A percentile compares a stretch with the other conserved stretches of the same genome.
These are phyloP conservation scores for Aurelia aurita DNA, from an alignment of 30 jellyfish, hydroid and myxozoan genomes.

Conservation along the genomic window DNA sequence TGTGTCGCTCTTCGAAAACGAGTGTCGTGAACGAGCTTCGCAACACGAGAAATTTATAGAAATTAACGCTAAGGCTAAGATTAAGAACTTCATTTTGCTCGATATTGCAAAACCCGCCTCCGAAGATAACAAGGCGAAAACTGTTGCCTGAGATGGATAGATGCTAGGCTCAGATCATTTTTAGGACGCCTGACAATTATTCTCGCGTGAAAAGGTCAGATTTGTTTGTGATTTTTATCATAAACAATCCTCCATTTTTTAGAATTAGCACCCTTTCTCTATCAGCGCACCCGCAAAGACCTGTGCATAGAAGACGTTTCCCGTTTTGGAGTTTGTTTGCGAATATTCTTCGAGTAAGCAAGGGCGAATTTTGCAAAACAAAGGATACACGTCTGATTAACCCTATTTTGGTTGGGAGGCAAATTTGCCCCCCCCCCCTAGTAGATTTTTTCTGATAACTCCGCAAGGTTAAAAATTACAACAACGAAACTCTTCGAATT, in stretches of 20 bases:
- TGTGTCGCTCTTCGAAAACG: not conserved
- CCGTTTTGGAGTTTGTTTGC: too few species aligned
- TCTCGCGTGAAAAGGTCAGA: conserved; percentile 1
- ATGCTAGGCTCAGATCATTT: not conserved
- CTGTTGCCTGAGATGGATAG: not conserved
- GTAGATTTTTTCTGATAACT: too few species aligned
- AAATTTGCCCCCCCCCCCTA: too few species aligned
- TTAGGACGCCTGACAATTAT: not conserved
- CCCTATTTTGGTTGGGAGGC: too few species aligned
- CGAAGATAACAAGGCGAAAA: not conserved
- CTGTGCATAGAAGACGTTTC: too few species aligned
- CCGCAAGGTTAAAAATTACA: too few species aligned
- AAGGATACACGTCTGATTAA: too few species aligned
- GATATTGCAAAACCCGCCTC: not conserved
- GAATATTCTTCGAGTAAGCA: too few species aligned
- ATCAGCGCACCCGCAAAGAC: too few species aligned
- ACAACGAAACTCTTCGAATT: too few species aligned
- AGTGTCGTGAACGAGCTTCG: not conserved
- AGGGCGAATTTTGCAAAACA: too few species aligned
- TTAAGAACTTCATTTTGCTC: not conserved
- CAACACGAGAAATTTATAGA: not conserved
- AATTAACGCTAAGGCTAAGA: not conserved
- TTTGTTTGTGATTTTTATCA: not conserved
- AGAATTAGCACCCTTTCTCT: too few species aligned
- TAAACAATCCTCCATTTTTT: not conserved